A percentile compares a stretch with the other conserved stretches of the same genome.
Evolutionary conservation across 1,140 invertebrate species (phyloP).

Genomic region (Arctopsyche grandis): DNA sequence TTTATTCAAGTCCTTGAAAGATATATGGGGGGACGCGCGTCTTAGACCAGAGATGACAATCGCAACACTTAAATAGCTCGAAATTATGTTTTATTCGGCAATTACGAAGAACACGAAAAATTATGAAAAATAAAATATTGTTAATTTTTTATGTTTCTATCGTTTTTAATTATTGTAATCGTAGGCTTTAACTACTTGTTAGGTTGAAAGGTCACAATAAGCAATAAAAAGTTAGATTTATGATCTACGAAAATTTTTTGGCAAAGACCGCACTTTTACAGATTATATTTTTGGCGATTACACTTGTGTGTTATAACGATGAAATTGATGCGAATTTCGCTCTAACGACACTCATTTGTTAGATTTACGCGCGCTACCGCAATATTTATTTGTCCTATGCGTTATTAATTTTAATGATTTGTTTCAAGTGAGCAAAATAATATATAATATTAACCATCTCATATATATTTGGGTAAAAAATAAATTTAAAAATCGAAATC

Average conservation of each 20-base stretch:
- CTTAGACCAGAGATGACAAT: too few relatives aligned
- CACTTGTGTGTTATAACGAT: background rate
- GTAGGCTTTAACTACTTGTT: background rate
- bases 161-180: too few relatives aligned
- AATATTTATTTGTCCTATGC: background rate
- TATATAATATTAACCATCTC: too few relatives aligned
- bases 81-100: too few relatives aligned
- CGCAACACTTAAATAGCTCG: too few relatives aligned
- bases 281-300: background rate
- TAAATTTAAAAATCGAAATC: too few relatives aligned
- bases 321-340: background rate
- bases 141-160: too few relatives aligned
- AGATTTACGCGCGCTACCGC: background rate
- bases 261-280: background rate
- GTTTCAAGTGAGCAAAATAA: too few relatives aligned
- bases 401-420: too few relatives aligned
- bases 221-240: conserved; percentile 24
- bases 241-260: conserved; percentile 1
- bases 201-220: background rate
- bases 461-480: too few relatives aligned
- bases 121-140: too few relatives aligned
- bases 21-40: background rate
- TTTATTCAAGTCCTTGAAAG: background rate
- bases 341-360: conserved; percentile 3
- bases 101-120: too few relatives aligned